Evolutionary conservation across 2,797 vertebrate genomes (phyloP).

Genomic region (Epinephelus coioides): DNA sequence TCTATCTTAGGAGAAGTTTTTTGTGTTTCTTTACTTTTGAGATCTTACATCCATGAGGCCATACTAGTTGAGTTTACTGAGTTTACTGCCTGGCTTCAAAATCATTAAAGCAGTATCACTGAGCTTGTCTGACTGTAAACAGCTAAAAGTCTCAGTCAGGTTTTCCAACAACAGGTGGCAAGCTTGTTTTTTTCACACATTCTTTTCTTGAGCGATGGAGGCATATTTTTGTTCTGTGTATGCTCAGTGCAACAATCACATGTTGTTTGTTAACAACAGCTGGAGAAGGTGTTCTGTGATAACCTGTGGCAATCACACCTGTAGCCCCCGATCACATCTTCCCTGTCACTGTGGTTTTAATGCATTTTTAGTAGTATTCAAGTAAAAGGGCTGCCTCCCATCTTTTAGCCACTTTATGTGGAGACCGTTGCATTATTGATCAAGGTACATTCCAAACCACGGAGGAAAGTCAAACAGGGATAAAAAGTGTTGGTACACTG

Average conservation of each 20-base stretch:
- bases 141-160: too few species aligned
- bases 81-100: not conserved
- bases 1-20: slow-evolving; percentile 5
- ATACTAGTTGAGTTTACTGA: not conserved
- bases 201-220: not conserved
- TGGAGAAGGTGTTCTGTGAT: slow-evolving; percentile 9
- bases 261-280: not conserved
- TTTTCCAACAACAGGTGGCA: slow-evolving; percentile 6
- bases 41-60: slow-evolving; percentile 1
- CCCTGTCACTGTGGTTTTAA: slow-evolving; percentile 22
- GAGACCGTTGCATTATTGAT: slow-evolving; percentile 60
- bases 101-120: not conserved
- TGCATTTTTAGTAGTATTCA: slow-evolving; percentile 40
- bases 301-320: slow-evolving; percentile 21
- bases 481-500: slow-evolving; percentile 16
- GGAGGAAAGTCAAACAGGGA: slow-evolving; percentile 23
- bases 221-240: not conserved
- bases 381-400: slow-evolving; percentile 28
- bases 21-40: not conserved
- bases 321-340: not conserved
- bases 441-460: slow-evolving; percentile 21
- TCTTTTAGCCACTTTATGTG: slow-evolving; percentile 34
- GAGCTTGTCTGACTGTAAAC: not conserved
- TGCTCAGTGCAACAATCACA: not conserved
- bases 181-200: not conserved